These are phyloP conservation scores for Argyrosomus regius DNA, from an alignment of 2,797 vertebrate species.

Conservation along the genomic window DNA sequence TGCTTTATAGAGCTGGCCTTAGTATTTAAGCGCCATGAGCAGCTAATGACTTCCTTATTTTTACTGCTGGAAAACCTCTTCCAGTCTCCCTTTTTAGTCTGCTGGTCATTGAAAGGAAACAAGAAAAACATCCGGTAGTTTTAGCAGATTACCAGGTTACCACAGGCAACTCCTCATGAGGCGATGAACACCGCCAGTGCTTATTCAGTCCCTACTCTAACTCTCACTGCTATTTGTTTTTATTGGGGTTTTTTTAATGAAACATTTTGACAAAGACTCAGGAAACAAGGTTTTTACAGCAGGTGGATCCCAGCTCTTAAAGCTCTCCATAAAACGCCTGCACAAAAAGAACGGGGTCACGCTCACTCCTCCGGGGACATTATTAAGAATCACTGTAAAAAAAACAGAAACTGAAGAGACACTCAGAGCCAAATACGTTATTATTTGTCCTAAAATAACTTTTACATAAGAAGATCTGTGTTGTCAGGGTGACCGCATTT, in stretches of 20 bases:
- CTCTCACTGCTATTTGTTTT: constrained; percentile 25
- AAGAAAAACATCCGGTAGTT: constrained; percentile 71
- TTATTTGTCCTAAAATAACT: constrained; percentile 11
- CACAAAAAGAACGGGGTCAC: constrained; percentile 14
- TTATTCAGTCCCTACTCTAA: constrained; percentile 32
- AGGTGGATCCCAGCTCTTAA: constrained; percentile 14
- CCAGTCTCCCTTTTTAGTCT: constrained; percentile 60
- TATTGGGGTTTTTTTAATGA: constrained; percentile 12
- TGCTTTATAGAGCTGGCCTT: constrained; percentile 70
- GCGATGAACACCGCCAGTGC: constrained; percentile 23
- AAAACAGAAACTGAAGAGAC: constrained; percentile 14
- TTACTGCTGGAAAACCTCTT: constrained; percentile 64
- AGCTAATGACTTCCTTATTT: constrained; percentile 83
- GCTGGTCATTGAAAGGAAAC: constrained; percentile 49
- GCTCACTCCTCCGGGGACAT: constrained; percentile 2
- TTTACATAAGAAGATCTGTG: background rate
- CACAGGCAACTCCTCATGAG: constrained; percentile 51
- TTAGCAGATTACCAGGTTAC: constrained; percentile 61
- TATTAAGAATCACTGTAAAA: constrained; percentile 2
- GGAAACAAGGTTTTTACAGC: constrained; percentile 16
- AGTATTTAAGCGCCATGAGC: constrained; percentile 68
- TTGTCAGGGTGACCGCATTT: background rate
- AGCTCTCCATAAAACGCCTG: constrained; percentile 7
- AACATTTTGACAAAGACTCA: constrained; percentile 27
- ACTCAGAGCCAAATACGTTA: background rate